Percentiles rank a stretch among this genome's conserved stretches.
phyloP scores from a whole-genome alignment of 2,113 vertebrate genomes.

The Neotoma lepida region DNA sequence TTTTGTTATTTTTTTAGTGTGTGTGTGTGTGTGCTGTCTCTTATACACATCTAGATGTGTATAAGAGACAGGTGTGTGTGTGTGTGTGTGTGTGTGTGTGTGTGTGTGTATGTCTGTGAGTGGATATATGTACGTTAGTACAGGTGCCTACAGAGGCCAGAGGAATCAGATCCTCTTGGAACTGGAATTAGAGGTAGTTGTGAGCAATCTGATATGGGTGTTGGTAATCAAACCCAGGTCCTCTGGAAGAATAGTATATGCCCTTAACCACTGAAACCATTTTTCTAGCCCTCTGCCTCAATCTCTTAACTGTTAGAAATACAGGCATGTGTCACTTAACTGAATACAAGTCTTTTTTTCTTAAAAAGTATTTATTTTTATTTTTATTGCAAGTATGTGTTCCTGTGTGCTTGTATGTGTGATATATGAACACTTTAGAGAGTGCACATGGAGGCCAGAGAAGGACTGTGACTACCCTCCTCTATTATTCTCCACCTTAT shows the following conservation, averaged over 20 bases:
- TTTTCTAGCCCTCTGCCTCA: not conserved
- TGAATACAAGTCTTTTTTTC: not conserved
- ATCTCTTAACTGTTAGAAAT: not conserved
- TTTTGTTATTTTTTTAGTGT: not conserved
- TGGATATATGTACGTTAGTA: not conserved
- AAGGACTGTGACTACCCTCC: not conserved
- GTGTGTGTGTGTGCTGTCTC: not conserved
- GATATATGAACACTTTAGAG: not conserved
- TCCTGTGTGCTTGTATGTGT: not conserved
- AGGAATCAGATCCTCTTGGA: not conserved
- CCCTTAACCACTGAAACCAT: not conserved
- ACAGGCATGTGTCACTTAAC: not conserved
- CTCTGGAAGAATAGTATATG: not conserved
- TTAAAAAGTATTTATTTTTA: not conserved
- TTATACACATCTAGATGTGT: no score
- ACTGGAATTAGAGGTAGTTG: not conserved
- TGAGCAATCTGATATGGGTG: not conserved
- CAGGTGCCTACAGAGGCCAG: not conserved
- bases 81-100: no score
- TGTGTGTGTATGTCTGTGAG: not conserved
- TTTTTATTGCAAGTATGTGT: not conserved
- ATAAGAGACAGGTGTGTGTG: no score
- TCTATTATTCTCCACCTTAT: not conserved
- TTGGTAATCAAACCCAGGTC: not conserved
- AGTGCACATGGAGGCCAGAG: not conserved